phyloP scores from a whole-genome alignment of 2,888 invertebrate species.

The Diarsia brunnea region DNA sequence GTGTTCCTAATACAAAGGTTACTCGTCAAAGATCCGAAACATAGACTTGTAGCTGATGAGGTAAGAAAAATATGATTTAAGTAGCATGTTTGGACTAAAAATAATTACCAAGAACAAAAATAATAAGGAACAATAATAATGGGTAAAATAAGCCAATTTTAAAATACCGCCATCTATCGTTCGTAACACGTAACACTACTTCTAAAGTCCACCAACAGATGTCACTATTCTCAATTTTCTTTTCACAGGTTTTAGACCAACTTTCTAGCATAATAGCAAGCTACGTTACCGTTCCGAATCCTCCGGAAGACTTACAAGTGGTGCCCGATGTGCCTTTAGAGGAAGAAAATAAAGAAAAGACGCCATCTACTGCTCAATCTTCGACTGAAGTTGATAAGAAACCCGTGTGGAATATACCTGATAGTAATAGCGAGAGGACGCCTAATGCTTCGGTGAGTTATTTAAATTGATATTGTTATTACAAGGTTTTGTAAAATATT shows the following conservation, averaged over 20 bases:
- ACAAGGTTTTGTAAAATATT: not conserved
- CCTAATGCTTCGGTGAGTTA: slow-evolving; percentile 79
- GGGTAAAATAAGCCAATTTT: not conserved
- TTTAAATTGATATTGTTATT: not conserved
- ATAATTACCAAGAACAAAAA: not conserved
- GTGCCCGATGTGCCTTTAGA: slow-evolving; percentile 90
- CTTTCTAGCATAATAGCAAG: slow-evolving; percentile 90
- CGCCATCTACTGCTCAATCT: slow-evolving; percentile 58
- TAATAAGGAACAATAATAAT: too few relatives aligned
- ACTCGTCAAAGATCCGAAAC: slow-evolving; percentile 92
- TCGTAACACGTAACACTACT: not conserved
- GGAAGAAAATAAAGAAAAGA: slow-evolving; percentile 77
- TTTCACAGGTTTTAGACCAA: slow-evolving; percentile 88
- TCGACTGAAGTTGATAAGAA: slow-evolving; percentile 77
- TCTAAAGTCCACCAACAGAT: slow-evolving; percentile 18
- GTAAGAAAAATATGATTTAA: slow-evolving; percentile 77
- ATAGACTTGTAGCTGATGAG: slow-evolving; percentile 92
- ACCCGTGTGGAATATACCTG: slow-evolving; percentile 75
- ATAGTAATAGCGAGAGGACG: slow-evolving; percentile 75
- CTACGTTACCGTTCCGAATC: slow-evolving; percentile 85
- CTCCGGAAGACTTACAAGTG: slow-evolving; percentile 89
- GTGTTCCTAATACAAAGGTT: slow-evolving; percentile 92
- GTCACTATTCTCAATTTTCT: slow-evolving; percentile 20
- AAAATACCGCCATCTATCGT: slow-evolving; percentile 17
- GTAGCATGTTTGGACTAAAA: not conserved